Percentiles rank a stretch among this genome's conserved stretches.
These are phyloP conservation scores for Micrasema longulum DNA, from an alignment of 1,140 invertebrate species.

Conservation along the genomic window DNA sequence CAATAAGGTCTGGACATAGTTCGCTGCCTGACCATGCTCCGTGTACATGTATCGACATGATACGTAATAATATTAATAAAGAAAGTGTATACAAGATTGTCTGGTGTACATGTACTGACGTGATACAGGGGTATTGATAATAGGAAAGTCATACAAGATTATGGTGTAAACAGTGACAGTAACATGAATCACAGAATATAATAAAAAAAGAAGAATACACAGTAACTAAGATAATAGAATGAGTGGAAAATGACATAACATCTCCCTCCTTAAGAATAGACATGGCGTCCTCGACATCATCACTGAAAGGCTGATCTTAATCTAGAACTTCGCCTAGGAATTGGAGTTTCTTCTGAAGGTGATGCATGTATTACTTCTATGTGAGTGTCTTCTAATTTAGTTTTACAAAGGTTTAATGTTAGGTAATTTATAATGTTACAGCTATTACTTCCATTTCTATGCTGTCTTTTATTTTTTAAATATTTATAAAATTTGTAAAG, in stretches of 20 bases:
- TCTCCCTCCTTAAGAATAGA: constrained; percentile 3
- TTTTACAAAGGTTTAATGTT: neutral
- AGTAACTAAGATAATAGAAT: neutral
- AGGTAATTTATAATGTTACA: neutral
- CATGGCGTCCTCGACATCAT: constrained; percentile 9
- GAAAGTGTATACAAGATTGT: too few relatives aligned
- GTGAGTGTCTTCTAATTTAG: neutral
- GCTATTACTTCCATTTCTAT: neutral
- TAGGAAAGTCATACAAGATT: too few relatives aligned
- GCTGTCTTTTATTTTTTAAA: neutral
- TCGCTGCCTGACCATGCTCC: too few relatives aligned
- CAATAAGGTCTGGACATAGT: too few relatives aligned
- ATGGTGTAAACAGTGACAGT: too few relatives aligned
- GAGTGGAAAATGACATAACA: neutral
- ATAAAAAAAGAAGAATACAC: neutral
- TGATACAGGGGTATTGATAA: too few relatives aligned
- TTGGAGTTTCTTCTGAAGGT: neutral
- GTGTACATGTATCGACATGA: too few relatives aligned
- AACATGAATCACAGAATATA: too few relatives aligned
- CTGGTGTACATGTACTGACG: too few relatives aligned
- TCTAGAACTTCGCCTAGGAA: constrained; percentile 2
- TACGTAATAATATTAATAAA: too few relatives aligned
- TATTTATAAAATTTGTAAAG: constrained; percentile 7
- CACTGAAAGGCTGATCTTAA: neutral
- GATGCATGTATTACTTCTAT: too few relatives aligned